phyloP scores from a whole-genome alignment of 2,888 invertebrate species.

The Balanococcus diminutus region DNA sequence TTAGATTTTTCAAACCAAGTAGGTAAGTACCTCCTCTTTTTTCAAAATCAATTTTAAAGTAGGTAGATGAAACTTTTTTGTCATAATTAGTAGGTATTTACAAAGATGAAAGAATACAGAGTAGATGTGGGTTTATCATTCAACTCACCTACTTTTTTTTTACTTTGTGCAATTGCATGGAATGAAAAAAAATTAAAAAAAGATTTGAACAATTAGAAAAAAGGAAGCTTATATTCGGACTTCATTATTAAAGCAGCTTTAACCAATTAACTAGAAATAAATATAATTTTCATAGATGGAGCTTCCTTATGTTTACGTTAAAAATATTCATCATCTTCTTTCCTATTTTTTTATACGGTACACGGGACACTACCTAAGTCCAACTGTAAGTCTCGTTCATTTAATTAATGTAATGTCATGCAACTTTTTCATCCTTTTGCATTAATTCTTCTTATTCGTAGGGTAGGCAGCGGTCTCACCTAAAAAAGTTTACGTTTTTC shows the following conservation, averaged over 20 bases:
- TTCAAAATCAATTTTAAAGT: not conserved
- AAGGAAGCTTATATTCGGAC: not conserved
- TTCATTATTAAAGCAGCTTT: slow-evolving; percentile 43
- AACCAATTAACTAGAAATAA: slow-evolving; percentile 46
- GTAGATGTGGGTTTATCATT: too few species aligned
- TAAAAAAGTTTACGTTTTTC: not conserved
- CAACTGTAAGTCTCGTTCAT: slow-evolving; percentile 12
- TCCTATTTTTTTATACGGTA: not conserved
- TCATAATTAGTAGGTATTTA: too few species aligned
- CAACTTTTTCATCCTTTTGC: slow-evolving; percentile 45
- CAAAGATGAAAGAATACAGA: too few species aligned
- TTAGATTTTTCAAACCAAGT: not conserved
- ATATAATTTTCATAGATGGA: not conserved
- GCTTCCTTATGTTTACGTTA: not conserved
- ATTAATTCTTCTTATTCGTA: slow-evolving; percentile 32
- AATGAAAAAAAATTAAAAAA: not conserved
- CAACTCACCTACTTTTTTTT: not conserved
- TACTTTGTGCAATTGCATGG: not conserved
- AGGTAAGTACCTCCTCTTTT: not conserved
- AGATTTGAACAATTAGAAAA: not conserved
- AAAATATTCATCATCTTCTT: not conserved
- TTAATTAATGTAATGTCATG: slow-evolving; percentile 50
- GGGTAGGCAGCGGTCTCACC: not conserved
- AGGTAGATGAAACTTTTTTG: not conserved
- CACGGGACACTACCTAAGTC: not conserved